Base-by-base conservation (phyloP, 2,113 vertebrate species). In the Odontophorus gujanensis region DNA sequence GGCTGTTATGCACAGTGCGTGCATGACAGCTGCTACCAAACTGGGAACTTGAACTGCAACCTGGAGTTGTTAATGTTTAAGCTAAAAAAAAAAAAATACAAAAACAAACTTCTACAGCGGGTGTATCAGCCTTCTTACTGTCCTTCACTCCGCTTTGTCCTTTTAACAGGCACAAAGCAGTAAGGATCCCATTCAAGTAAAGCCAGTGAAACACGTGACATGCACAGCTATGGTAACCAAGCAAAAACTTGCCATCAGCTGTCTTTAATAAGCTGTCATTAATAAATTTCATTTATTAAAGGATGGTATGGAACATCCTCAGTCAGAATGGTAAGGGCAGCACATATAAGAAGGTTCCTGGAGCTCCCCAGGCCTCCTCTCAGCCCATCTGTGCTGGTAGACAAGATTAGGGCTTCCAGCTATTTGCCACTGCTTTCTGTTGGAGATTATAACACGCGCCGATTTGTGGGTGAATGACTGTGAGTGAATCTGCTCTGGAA, bases 1-100 rank as follows among this genome's bases (percentile, higher is more conserved):
- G 28, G 51, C 24, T 53, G 15, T 57, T 42, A 13, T 0, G 0
- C 24, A 9, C 53, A 51, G n/a, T 9, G 3, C 14, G 17, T 2
- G 0, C 13, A 13, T 62, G 65, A 51, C 69, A 89, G 74, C 30
- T 91, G 47, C 75, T 55, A 71, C n/a, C 25, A 72, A 74, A 59
- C 13, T 30, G n/a, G 20, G 66, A 22, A 24, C 79, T 48, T 72
- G 55, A 61, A 40, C 45, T 42, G 59, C n/a, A 80, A 75, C 18
- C 58, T 85, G 47, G 9, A 75, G 30, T 36, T 81, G 26, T 61
- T 81, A 51, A 11, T 1, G 16, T 30, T 87, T 30, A 34, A 78
- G 36, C 16, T 78, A 43, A 87, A 72, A 66, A 36, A 51, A 26
- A 51, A 26, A 8, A 15, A 26, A n/a, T n/a, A n/a, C 26, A 53